Base-by-base conservation (phyloP, 2,797 vertebrate genomes). In the Sebastes kiyomatsui region DNA sequence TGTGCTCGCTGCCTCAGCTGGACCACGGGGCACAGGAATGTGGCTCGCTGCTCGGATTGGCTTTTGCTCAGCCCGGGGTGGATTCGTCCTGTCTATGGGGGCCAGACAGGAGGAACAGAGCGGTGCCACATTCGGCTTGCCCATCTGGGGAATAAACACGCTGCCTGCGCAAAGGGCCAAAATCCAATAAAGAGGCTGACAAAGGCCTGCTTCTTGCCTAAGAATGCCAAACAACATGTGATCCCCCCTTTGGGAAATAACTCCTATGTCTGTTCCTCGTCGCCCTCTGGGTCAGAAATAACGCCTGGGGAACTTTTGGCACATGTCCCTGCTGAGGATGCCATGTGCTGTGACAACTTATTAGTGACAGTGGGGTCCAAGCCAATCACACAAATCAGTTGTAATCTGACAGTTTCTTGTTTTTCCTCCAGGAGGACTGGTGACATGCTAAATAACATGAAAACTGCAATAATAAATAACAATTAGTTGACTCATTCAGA, bases 111-210 rank as follows among this genome's bases (percentile, higher is more conserved):
- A 84, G 77, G 67, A 85, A 85, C 80, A 81, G 77, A 92, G 90
- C 56, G 11, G 76, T 80, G 87, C 83, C 68, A 82, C 82, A 89
- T 88, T 90, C 72, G 30, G 76, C 81, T 71, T 32, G 77, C 56
- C 86, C 81, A 83, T 89, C 75, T 85, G 75, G 77, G 81, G 91
- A 81, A 88, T 86, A 86, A 89, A 90, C 81, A 84, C 73, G 49
- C 66, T 20, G 86, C 75, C 86, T 76, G 85, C 75, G 70, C 71
- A 55, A 55, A 87, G 82, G 85, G 82, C 86, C 79, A 75, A 92
- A 95, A 95, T 96, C 90, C 91, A 96, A 96, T 96, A 95, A 96
- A 91, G 90, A 64, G 76, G 52, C 71, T 87, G 89, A 96, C 94
- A 96, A 96, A 96, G 91, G 82, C 75, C 80, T 84, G 84, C 87